Percentiles rank a stretch among this genome's conserved stretches.
phyloP scores from a whole-genome alignment of 1,140 invertebrate species.

The Solenopsis invicta region DNA sequence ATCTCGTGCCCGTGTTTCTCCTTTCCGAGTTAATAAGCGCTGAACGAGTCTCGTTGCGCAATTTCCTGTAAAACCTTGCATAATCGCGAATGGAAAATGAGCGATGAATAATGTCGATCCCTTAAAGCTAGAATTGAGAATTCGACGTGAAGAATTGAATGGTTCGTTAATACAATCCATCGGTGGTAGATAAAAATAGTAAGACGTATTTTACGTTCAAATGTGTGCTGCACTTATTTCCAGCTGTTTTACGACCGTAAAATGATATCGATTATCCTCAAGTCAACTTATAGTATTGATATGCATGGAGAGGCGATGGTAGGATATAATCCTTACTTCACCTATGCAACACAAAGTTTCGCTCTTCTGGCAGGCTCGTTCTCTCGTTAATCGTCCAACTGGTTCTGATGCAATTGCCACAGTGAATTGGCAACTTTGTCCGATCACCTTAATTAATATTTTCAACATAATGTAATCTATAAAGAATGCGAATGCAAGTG shows the following conservation, averaged over 20 bases:
- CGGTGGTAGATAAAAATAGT: not conserved
- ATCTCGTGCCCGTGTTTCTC: conserved; percentile 59
- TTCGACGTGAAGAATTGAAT: not conserved
- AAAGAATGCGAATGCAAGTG: conserved; percentile 11
- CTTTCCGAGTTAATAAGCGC: conserved; percentile 62
- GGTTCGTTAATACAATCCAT: not conserved
- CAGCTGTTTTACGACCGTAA: not conserved
- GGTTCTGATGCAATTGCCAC: conserved; percentile 46
- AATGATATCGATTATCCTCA: conserved; percentile 7
- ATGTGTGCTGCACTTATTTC: not conserved
- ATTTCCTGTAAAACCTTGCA: conserved; percentile 17
- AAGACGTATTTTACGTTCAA: not conserved
- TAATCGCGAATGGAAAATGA: conserved; percentile 24
- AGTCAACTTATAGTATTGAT: conserved; percentile 4
- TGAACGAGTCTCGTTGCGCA: conserved; percentile 23
- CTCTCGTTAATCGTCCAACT: not conserved
- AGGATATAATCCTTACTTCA: not conserved
- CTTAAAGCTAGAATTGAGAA: not conserved
- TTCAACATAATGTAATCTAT: conserved; percentile 42
- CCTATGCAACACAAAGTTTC: conserved; percentile 4
- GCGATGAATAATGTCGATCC: conserved; percentile 9
- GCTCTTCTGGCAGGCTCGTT: conserved; percentile 8
- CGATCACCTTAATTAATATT: conserved; percentile 47
- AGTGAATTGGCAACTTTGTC: conserved; percentile 21
- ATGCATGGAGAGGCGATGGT: not conserved